Conservation (phyloP, 2,888 invertebrate genomes). For the Ectemnius lituratus region DNA sequence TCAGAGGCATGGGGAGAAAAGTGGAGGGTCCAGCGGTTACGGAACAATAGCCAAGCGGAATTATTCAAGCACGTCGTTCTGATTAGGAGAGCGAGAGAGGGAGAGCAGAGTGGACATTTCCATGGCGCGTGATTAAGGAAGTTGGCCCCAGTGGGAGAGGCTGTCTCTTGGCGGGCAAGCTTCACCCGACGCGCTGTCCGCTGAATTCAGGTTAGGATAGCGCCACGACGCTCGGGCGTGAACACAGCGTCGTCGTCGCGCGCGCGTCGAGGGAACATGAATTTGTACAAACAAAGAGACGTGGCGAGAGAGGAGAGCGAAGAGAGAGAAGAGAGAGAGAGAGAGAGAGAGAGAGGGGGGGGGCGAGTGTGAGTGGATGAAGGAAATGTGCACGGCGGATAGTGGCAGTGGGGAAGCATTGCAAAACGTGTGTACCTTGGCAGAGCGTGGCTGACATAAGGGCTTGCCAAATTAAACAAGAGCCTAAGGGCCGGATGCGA, state of each 20-base stretch:
- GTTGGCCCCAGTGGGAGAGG: neutral
- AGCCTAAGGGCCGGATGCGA: conserved; percentile 54
- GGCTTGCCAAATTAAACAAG: conserved; percentile 71
- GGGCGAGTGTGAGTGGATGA: neutral
- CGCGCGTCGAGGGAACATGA: conserved; percentile 25
- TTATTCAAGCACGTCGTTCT: conserved; percentile 30
- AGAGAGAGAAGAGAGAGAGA: neutral
- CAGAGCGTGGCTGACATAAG: conserved; percentile 58
- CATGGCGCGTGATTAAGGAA: conserved; percentile 38
- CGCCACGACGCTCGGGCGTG: conserved; percentile 11
- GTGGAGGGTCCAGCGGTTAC: too few relatives aligned
- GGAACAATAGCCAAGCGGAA: conserved; percentile 21
- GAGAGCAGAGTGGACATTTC: conserved; percentile 22
- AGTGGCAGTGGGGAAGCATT: conserved; percentile 19
- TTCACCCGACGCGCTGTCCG: conserved; percentile 11
- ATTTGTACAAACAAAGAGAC: conserved; percentile 54
- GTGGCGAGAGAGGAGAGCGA: neutral
- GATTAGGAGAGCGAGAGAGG: conserved; percentile 33
- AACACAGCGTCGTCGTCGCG: neutral
- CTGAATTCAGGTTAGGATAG: conserved; percentile 22
- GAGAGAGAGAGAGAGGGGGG: neutral
- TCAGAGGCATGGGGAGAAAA: too few relatives aligned
- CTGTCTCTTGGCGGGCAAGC: neutral
- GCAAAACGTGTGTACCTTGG: conserved; percentile 58
- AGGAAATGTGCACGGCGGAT: neutral